Evolutionary conservation across 1,140 invertebrate genomes (phyloP).

Genomic region (Drosophila murphyi): DNA sequence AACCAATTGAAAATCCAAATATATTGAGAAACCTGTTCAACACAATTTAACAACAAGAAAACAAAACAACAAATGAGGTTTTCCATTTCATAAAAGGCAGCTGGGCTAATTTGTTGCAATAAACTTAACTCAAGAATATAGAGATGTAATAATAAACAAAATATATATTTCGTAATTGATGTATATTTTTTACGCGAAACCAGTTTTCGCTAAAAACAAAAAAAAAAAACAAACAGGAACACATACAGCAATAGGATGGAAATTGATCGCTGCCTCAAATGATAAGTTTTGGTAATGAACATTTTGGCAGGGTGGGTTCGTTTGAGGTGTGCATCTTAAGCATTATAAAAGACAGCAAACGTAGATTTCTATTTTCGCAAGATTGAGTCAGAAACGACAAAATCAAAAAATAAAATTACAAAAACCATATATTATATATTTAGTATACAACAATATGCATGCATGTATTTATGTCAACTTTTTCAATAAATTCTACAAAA

Average conservation of each 20-base stretch:
- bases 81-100: slow-evolving; percentile 47
- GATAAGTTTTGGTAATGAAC: slow-evolving; percentile 1
- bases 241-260: slow-evolving; percentile 44
- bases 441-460: slow-evolving; percentile 84
- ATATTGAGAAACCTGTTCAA: slow-evolving; percentile 31
- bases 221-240: slow-evolving; percentile 7
- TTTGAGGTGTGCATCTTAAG: slow-evolving; percentile 27
- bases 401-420: slow-evolving; percentile 52
- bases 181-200: slow-evolving; percentile 61
- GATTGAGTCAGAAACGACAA: slow-evolving; percentile 51
- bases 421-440: slow-evolving; percentile 79
- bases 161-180: slow-evolving; percentile 72
- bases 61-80: slow-evolving; percentile 11
- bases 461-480: slow-evolving; percentile 85
- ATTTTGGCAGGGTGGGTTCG: slow-evolving; percentile 9
- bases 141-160: slow-evolving; percentile 50
- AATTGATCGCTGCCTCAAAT: slow-evolving; percentile 22
- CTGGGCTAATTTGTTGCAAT: slow-evolving; percentile 77
- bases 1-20: slow-evolving; percentile 21
- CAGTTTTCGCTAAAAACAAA: slow-evolving; percentile 39
- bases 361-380: slow-evolving; percentile 74
- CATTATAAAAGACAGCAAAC: slow-evolving; percentile 36
- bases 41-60: not conserved
- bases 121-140: slow-evolving; percentile 43
- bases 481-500: slow-evolving; percentile 84